Evolutionary conservation across 2,113 vertebrate genomes (phyloP).

Genomic region (Bubo bubo): DNA sequence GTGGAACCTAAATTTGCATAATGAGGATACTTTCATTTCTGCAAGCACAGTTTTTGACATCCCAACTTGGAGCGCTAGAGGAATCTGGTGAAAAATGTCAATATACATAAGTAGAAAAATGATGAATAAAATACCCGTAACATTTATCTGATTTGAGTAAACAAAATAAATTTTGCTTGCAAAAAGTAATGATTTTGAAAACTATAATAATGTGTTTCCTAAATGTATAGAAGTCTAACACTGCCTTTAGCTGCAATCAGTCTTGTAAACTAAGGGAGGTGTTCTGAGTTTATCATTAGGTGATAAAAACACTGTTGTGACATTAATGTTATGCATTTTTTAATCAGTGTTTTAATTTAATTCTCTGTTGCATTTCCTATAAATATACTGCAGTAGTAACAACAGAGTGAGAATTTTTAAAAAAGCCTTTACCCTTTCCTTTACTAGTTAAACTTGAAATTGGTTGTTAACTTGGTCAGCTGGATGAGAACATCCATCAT

Average conservation of each 20-base stretch:
- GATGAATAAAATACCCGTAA: conserved; percentile 79
- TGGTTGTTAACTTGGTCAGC: conserved; percentile 2
- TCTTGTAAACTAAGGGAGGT: conserved; percentile 63
- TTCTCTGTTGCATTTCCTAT: conserved; percentile 54
- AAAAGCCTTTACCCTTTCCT: conserved; percentile 23
- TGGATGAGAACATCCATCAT: background rate
- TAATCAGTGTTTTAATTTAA: conserved; percentile 92
- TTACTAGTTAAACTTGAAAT: conserved; percentile 35
- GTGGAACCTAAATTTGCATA: conserved; percentile 91
- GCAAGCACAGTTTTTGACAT: conserved; percentile 89
- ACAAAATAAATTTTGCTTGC: conserved; percentile 80
- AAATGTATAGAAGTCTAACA: conserved; percentile 45
- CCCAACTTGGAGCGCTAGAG: conserved; percentile 79
- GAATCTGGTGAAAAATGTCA: conserved; percentile 81
- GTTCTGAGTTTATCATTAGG: conserved; percentile 76
- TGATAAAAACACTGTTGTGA: conserved; percentile 80
- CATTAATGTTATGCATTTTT: conserved; percentile 85
- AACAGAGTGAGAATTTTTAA: conserved; percentile 27
- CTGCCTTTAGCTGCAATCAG: conserved; percentile 71
- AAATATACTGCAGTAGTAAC: conserved; percentile 38
- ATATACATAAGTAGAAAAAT: conserved; percentile 81
- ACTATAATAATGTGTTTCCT: conserved; percentile 68
- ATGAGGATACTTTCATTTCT: conserved; percentile 91
- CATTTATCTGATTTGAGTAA: conserved; percentile 79
- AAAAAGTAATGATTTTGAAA: conserved; percentile 69